A percentile compares a stretch with the other conserved stretches of the same genome.
Conservation (phyloP, 2,113 vertebrate genomes). For the Muntiacus muntjak region DNA sequence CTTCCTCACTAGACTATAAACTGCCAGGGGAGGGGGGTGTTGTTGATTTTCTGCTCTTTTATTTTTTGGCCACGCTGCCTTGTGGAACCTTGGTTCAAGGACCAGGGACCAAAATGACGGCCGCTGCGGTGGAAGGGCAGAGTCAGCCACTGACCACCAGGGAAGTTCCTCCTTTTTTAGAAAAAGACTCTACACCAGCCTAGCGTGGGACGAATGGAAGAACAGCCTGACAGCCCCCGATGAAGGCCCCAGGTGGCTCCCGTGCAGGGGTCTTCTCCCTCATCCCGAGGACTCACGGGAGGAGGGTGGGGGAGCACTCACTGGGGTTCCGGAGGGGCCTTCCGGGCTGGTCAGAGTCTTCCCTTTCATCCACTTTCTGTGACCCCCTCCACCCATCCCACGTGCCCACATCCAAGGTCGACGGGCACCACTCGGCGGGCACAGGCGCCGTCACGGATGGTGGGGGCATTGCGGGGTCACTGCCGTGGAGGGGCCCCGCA, state of each 20-base stretch:
- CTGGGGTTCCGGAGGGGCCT: neutral
- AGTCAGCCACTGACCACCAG: neutral
- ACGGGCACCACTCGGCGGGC: too few relatives aligned
- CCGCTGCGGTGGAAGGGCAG: neutral
- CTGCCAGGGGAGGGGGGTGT: neutral
- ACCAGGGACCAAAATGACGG: neutral
- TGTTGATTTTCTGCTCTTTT: neutral
- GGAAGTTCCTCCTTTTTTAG: neutral
- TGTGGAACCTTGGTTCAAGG: neutral
- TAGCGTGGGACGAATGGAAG: neutral
- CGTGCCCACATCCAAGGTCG: fast-evolving
- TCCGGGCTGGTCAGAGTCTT: neutral
- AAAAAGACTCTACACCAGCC: neutral
- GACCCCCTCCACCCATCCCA: fast-evolving
- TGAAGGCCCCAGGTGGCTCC: neutral
- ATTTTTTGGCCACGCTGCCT: neutral
- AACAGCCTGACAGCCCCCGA: too few relatives aligned
- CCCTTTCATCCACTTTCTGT: neutral
- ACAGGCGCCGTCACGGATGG: fast-evolving
- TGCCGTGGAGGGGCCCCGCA: fast-evolving
- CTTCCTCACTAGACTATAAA: neutral
- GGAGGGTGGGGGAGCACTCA: neutral
- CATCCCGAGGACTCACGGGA: fast-evolving
- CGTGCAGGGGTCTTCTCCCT: neutral
- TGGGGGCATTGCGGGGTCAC: fast-evolving